Evolutionary conservation across 2,888 invertebrate species (phyloP).

Genomic region (Herminia tarsipennalis): DNA sequence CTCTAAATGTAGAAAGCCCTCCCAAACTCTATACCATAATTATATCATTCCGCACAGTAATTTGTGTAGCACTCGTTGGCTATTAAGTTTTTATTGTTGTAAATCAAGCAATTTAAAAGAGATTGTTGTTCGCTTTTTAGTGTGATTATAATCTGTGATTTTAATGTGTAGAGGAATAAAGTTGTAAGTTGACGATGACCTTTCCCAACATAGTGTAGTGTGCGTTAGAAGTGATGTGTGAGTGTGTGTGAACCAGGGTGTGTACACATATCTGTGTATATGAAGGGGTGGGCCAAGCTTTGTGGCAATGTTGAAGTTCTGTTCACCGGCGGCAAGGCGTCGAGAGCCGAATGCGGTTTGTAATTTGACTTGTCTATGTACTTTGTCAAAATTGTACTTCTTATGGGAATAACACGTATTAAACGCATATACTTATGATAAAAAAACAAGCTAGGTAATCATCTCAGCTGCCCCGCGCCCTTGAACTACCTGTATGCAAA

Average conservation of each 20-base stretch:
- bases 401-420: too few species aligned
- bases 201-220: conserved; percentile 40
- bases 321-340: conserved; percentile 84
- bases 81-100: conserved; percentile 23
- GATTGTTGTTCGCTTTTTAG: conserved; percentile 12
- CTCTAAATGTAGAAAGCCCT: conserved; percentile 27
- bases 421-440: background rate
- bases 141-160: conserved; percentile 9
- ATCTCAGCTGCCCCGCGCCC: too few species aligned
- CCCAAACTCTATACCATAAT: conserved; percentile 37
- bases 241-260: conserved; percentile 33
- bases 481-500: too few species aligned
- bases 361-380: conserved; percentile 51
- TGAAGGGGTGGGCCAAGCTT: conserved; percentile 45
- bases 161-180: background rate
- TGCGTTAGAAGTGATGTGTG: conserved; percentile 42
- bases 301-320: conserved; percentile 86
- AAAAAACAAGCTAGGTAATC: too few species aligned
- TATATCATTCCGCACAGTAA: conserved; percentile 40
- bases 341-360: conserved; percentile 81
- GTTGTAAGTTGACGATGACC: conserved; percentile 29
- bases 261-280: conserved; percentile 22
- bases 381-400: conserved; percentile 29
- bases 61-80: conserved; percentile 33
- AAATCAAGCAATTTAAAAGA: conserved; percentile 13